Conservation (phyloP, 2,888 invertebrate species). For the Tachina grossa region DNA sequence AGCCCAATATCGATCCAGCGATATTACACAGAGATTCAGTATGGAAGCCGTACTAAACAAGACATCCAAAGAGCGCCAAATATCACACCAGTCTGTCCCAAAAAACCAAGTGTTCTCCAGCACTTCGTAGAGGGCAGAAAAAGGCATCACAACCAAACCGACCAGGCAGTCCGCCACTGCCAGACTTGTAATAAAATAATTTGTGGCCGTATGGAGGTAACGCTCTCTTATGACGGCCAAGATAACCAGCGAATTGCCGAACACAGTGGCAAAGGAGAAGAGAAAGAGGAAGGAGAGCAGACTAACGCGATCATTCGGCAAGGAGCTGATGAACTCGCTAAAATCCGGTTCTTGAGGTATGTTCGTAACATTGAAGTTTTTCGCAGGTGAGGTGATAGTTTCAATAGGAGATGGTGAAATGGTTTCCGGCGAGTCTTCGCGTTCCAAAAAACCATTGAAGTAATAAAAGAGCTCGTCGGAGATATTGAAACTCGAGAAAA, state of each 20-base stretch:
- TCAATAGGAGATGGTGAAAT: slow-evolving; percentile 71
- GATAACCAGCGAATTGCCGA: slow-evolving; percentile 97
- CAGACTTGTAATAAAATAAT: slow-evolving; percentile 98
- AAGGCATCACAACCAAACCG: slow-evolving; percentile 98
- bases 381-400: slow-evolving; percentile 63
- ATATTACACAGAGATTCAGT: slow-evolving; percentile 97
- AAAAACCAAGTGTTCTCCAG: slow-evolving; percentile 96
- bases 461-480: slow-evolving; percentile 81
- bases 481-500: slow-evolving; percentile 81
- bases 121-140: slow-evolving; percentile 95
- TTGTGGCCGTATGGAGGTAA: slow-evolving; percentile 97
- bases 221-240: slow-evolving; percentile 95
- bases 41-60: slow-evolving; percentile 99
- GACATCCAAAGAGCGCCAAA: slow-evolving; percentile 98
- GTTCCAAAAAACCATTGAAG: slow-evolving; percentile 78
- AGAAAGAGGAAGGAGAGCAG: slow-evolving; percentile 91
- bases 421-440: slow-evolving; percentile 50
- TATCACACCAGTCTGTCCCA: slow-evolving; percentile 97
- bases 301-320: slow-evolving; percentile 88
- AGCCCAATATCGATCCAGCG: slow-evolving; percentile 98
- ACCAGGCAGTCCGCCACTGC: slow-evolving; percentile 98
- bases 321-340: slow-evolving; percentile 81
- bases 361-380: slow-evolving; percentile 63
- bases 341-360: slow-evolving; percentile 80
- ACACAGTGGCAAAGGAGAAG: slow-evolving; percentile 96